Evolutionary conservation across 2,797 vertebrate species (phyloP).

Genomic region (Myioborus miniatus): DNA sequence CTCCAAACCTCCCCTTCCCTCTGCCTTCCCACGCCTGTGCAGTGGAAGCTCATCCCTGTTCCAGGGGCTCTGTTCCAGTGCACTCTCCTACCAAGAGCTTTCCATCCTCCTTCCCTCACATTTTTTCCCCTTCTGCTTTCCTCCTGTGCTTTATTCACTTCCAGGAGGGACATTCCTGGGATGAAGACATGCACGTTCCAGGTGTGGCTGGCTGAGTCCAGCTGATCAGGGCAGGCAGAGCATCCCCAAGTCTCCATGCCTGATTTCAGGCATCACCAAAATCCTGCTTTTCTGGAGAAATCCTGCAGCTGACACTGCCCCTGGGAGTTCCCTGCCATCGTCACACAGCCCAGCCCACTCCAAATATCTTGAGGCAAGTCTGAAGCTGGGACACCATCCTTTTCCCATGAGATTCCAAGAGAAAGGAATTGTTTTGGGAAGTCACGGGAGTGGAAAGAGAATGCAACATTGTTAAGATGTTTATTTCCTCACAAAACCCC

Average conservation of each 20-base stretch:
- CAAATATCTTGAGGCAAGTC: neutral
- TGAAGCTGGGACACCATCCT: neutral
- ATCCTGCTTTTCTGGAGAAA: neutral
- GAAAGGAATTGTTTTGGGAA: neutral
- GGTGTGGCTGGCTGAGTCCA: neutral
- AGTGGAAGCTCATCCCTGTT: neutral
- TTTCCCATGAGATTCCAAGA: neutral
- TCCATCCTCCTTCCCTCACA: neutral
- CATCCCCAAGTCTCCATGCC: neutral
- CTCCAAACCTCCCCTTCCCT: neutral
- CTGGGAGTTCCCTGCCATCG: rapidly evolving
- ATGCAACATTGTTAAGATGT: neutral
- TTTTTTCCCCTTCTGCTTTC: rapidly evolving
- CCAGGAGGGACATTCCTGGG: neutral
- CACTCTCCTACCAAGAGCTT: neutral
- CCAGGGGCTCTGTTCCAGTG: neutral
- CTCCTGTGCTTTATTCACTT: rapidly evolving
- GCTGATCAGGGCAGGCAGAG: neutral
- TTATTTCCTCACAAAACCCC: neutral
- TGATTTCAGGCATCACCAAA: rapidly evolving
- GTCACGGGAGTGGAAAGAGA: neutral
- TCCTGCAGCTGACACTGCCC: neutral
- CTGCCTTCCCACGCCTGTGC: neutral
- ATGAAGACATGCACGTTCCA: rapidly evolving
- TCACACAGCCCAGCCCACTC: neutral